Evolutionary conservation across 2,888 invertebrate species (phyloP).

Genomic region (Agrenia bidenticulata): DNA sequence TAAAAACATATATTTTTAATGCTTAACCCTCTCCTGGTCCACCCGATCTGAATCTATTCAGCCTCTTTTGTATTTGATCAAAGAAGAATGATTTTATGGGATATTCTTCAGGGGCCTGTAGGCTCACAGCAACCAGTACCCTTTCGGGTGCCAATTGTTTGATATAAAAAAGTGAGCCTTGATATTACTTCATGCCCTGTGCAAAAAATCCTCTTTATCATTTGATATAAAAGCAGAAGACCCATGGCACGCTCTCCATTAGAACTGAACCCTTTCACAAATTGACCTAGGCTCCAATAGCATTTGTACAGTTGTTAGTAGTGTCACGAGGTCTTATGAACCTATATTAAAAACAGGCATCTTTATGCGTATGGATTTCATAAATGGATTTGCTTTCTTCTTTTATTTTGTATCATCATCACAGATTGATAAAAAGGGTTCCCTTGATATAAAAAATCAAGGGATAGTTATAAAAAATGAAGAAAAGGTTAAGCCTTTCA

Average conservation of each 20-base stretch:
- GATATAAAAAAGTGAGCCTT: constrained; percentile 40
- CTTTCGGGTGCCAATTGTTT: constrained; percentile 43
- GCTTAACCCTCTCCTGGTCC: constrained; percentile 8
- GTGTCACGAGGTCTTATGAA: neutral
- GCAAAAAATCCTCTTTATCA: constrained; percentile 33
- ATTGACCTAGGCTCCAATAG: too few species aligned
- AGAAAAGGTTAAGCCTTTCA: constrained; percentile 31
- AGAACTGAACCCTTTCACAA: constrained; percentile 6
- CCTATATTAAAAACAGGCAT: constrained; percentile 1
- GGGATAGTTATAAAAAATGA: constrained; percentile 13
- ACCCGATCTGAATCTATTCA: neutral
- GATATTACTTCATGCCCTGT: constrained; percentile 13
- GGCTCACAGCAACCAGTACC: neutral
- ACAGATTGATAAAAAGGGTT: constrained; percentile 24
- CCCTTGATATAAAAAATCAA: constrained; percentile 24
- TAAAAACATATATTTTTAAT: neutral
- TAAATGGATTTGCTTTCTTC: constrained; percentile 15
- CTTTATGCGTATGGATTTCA: constrained; percentile 11
- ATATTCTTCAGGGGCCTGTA: constrained; percentile 16
- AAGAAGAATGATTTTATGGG: constrained; percentile 25
- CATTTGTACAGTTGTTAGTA: too few species aligned
- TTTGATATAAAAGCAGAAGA: constrained; percentile 1
- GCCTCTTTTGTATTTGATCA: constrained; percentile 24
- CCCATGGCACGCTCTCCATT: constrained; percentile 11
- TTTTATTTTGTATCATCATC: constrained; percentile 17